Base-by-base conservation (phyloP, 2,113 vertebrate species). In the Nerophis lumbriciformis region DNA sequence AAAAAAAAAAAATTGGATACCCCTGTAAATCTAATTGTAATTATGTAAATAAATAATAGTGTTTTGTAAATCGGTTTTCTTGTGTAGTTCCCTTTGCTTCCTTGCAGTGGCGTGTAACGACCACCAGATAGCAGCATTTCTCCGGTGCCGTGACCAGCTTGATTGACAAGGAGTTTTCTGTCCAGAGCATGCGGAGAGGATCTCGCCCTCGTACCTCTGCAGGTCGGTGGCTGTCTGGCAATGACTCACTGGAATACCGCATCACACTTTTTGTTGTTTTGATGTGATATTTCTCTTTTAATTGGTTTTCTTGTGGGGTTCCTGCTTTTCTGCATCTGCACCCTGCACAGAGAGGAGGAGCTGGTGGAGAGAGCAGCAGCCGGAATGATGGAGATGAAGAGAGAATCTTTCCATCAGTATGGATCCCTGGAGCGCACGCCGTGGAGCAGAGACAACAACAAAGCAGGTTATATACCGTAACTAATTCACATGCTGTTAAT, bases 371-470 rank as follows among this genome's bases (percentile, higher is more conserved):
- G 48, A 39, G 28, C 44, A 68, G 63, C 38, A 28, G 13, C 36
- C 39, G 65, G 59, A 65, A 36, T 9, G 66, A 92, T 93, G 91
- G 90, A 92, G 71, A 89, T 90, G 69, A 83, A 88, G 58, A 82
- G 54, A 69, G 80, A 68, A 66, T 69, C 83, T 4, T 73, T 89
- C 19, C 75, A 84, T 65, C 88, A 87, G 45, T 92, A 92, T 57
- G 91, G 92, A 53, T 90, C 93, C 21, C 83, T 93, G 83, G 89
- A 92, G 78, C 75, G 84, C 80, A 89, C 89, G 37, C 87, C 85
- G 38, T 90, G 89, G 91, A 88, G 73, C 61, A 61, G 69, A 51
- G 86, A 80, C 8, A 44, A 51, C 71, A 73, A 63, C 56, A 84
- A 86, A 84, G 48, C 79, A 88, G 92, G 92, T 28, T 28, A 28